A percentile compares a stretch with the other conserved stretches of the same genome.
These are phyloP conservation scores for Chrysocyon brachyurus DNA, from an alignment of 2,797 vertebrate species.

Conservation along the genomic window DNA sequence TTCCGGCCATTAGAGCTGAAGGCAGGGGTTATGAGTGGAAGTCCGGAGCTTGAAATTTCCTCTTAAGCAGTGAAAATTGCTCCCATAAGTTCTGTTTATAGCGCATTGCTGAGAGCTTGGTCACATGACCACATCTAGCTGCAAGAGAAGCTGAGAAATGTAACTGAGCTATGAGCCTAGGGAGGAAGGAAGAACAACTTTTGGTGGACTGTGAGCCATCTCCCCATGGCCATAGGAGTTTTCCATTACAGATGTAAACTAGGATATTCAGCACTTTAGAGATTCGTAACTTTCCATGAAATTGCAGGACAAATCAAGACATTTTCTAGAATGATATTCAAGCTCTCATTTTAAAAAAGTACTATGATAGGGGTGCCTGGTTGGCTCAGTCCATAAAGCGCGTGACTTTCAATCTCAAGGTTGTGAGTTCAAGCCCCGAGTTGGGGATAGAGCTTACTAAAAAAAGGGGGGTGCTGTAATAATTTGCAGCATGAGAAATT, in stretches of 20 bases:
- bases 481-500: slow-evolving; percentile 2
- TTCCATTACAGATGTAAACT: not conserved
- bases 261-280: not conserved
- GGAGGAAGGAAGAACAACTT: not conserved
- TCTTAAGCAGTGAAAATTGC: not conserved
- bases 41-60: not conserved
- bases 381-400: not conserved
- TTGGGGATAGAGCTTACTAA: not conserved
- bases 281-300: not conserved
- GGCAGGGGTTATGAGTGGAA: not conserved
- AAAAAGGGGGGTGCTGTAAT: not conserved
- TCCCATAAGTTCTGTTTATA: not conserved
- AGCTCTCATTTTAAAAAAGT: slow-evolving; percentile 28
- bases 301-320: slow-evolving; percentile 5
- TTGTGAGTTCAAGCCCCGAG: not conserved
- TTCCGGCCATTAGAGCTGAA: not conserved
- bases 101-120: not conserved
- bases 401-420: not conserved
- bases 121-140: not conserved
- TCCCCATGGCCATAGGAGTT: not conserved
- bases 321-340: slow-evolving; percentile 15
- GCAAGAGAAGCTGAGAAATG: not conserved
- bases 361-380: not conserved
- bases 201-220: not conserved
- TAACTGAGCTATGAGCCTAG: not conserved